phyloP scores from a whole-genome alignment of 2,797 vertebrate genomes.

The Echeneis naucrates region DNA sequence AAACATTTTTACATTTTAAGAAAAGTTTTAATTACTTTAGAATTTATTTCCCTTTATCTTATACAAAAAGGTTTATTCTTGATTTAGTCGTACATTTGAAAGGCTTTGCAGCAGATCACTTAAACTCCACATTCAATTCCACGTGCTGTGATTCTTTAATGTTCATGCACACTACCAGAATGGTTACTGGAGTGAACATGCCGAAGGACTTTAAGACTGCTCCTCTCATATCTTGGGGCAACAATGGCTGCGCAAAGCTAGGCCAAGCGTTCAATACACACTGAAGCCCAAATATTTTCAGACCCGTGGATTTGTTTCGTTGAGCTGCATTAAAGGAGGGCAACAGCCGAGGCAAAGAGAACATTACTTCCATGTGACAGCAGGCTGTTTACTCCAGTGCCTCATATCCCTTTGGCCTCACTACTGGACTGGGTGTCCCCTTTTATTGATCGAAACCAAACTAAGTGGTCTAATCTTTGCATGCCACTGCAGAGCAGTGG shows the following conservation, averaged over 20 bases:
- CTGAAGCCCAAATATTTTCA: conserved; percentile 72
- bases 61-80: not conserved
- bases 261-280: conserved; percentile 71
- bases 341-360: conserved; percentile 67
- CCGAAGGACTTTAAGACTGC: conserved; percentile 66
- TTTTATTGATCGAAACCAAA: conserved; percentile 78
- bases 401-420: conserved; percentile 64
- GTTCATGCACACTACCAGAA: conserved; percentile 39
- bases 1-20: no score
- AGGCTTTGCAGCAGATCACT: conserved; percentile 22
- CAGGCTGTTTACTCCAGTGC: conserved; percentile 77
- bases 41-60: not conserved
- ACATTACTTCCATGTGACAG: conserved; percentile 80
- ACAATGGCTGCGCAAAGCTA: conserved; percentile 72
- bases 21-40: no score
- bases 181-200: conserved; percentile 56
- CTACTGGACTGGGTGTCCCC: conserved; percentile 64
- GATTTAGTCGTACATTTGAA: conserved; percentile 23
- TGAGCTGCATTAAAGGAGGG: conserved; percentile 71
- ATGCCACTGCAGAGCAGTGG: conserved; percentile 55
- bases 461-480: conserved; percentile 76
- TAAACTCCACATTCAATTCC: conserved; percentile 9
- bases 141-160: conserved; percentile 19
- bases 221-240: conserved; percentile 71
- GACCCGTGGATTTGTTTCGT: conserved; percentile 68